Evolutionary conservation across 2,113 vertebrate genomes (phyloP).

Genomic region (Trochalopteron elliotii): DNA sequence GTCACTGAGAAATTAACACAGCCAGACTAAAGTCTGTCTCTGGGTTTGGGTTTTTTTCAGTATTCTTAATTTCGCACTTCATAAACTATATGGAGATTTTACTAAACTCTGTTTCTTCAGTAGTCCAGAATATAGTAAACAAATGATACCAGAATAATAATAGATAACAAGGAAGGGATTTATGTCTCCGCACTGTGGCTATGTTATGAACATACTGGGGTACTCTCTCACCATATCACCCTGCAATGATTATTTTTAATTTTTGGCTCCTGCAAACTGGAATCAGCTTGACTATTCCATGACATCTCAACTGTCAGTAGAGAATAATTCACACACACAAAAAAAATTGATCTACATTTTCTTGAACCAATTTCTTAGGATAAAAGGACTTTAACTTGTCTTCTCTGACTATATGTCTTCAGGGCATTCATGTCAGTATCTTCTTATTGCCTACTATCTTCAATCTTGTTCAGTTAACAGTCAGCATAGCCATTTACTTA

Average conservation of each 20-base stretch:
- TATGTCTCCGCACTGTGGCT: neutral
- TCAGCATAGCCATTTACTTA: conserved; percentile 14
- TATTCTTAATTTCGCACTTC: neutral
- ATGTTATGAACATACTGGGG: neutral
- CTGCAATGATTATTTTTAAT: neutral
- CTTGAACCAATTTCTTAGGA: neutral
- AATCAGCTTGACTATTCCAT: neutral
- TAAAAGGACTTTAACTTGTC: neutral
- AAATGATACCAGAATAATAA: neutral
- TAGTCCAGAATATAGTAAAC: neutral
- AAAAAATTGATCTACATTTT: neutral
- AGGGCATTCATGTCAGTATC: neutral
- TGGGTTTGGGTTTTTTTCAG: neutral
- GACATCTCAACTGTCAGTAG: neutral
- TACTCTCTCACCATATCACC: neutral
- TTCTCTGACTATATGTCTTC: neutral
- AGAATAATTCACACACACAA: neutral
- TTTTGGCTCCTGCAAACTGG: neutral
- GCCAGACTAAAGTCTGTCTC: neutral
- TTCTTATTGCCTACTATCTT: conserved; percentile 6
- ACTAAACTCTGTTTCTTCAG: neutral
- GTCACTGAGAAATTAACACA: neutral
- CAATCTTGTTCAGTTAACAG: conserved; percentile 4
- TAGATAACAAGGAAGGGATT: neutral
- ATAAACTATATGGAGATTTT: neutral